Evolutionary conservation across 2,888 invertebrate species (phyloP).

Genomic region (Pherbina coryleti): DNA sequence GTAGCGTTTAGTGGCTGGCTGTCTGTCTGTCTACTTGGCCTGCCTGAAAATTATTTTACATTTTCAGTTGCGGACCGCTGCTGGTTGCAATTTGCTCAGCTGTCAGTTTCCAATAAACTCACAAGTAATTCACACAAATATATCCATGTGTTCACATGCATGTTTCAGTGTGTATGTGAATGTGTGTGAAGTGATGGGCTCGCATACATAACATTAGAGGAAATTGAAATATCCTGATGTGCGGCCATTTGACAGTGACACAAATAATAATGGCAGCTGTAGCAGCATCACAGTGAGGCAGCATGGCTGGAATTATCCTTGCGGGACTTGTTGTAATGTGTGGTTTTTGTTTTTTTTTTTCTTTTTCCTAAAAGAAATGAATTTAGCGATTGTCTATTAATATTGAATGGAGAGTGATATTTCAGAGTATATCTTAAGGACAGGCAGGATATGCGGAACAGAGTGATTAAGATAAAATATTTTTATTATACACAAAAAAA

Average conservation of each 20-base stretch:
- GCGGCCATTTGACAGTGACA: background rate
- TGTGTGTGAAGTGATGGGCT: constrained; percentile 8
- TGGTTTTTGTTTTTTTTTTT: too few species aligned
- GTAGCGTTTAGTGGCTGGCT: background rate
- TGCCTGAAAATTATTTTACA: background rate
- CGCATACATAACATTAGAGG: background rate
- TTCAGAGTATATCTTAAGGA: too few species aligned
- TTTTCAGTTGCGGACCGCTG: background rate
- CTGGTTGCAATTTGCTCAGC: constrained; percentile 52
- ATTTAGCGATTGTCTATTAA: too few species aligned
- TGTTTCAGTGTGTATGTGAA: background rate
- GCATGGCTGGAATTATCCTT: too few species aligned
- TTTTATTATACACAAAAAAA: too few species aligned
- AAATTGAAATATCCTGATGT: constrained; percentile 1
- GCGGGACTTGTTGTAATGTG: too few species aligned
- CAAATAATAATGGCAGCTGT: too few species aligned
- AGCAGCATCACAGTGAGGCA: too few species aligned
- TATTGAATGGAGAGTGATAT: too few species aligned
- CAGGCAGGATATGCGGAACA: too few species aligned
- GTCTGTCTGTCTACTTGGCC: background rate
- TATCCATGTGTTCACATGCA: background rate
- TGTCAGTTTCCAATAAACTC: constrained; percentile 40
- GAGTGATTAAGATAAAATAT: too few species aligned
- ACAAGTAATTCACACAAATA: constrained; percentile 20
- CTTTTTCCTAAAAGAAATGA: too few species aligned